phyloP scores from a whole-genome alignment of 2,888 invertebrate species.

The Drosophila subquinaria region DNA sequence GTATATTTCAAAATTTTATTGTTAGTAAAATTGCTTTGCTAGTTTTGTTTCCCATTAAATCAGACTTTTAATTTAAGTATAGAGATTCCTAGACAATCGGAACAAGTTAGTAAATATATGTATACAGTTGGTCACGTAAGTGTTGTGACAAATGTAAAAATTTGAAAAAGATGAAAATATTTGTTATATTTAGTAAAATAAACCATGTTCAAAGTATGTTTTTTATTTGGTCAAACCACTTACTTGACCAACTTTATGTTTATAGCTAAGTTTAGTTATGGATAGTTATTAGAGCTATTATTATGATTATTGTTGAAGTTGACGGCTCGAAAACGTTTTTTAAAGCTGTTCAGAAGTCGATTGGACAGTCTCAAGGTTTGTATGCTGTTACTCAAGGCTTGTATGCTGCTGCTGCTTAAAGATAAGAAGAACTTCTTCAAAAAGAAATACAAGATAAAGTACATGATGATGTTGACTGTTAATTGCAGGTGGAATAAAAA shows the following conservation, averaged over 20 bases:
- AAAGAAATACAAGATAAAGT: neutral
- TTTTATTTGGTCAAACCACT: too few species aligned
- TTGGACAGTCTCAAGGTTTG: slow-evolving; percentile 68
- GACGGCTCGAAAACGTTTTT: slow-evolving; percentile 54
- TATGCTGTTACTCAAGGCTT: slow-evolving; percentile 43
- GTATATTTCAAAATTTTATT: slow-evolving; percentile 35
- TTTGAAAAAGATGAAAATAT: too few species aligned
- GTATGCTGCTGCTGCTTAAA: slow-evolving; percentile 36
- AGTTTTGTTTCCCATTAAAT: slow-evolving; percentile 31
- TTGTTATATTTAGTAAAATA: too few species aligned
- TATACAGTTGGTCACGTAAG: neutral
- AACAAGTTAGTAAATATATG: neutral
- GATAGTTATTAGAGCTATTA: slow-evolving; percentile 4
- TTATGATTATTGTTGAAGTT: slow-evolving; percentile 25
- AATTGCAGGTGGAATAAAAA: neutral
- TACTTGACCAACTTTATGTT: neutral
- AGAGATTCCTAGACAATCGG: neutral
- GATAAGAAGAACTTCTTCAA: slow-evolving; percentile 27
- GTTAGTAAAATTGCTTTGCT: slow-evolving; percentile 11
- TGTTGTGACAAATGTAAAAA: neutral
- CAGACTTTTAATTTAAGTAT: slow-evolving; percentile 37
- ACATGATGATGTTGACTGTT: slow-evolving; percentile 8
- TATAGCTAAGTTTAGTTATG: slow-evolving; percentile 15
- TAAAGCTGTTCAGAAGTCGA: slow-evolving; percentile 77
- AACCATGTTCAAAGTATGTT: too few species aligned